Conservation (phyloP, 2,113 vertebrate species). For the Pluvialis apricaria region DNA sequence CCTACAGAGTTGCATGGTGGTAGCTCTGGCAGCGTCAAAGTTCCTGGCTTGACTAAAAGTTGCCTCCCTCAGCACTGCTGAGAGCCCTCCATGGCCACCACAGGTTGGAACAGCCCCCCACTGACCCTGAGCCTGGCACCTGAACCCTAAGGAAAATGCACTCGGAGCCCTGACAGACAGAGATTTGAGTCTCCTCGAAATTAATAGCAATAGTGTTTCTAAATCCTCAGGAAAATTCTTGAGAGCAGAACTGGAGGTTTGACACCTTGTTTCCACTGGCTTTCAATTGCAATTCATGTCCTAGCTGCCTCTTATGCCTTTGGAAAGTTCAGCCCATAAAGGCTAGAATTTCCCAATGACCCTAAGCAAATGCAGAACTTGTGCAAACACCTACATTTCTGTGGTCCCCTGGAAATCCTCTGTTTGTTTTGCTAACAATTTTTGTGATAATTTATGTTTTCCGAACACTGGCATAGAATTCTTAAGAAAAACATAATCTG, state of each 20-base stretch:
- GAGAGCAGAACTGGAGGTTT: background rate
- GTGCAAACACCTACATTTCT: constrained; percentile 27
- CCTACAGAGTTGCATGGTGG: background rate
- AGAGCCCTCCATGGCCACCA: background rate
- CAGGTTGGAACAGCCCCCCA: background rate
- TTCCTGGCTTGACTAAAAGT: background rate
- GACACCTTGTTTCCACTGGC: background rate
- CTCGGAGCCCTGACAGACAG: background rate
- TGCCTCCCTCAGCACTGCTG: background rate
- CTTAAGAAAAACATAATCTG: constrained; percentile 32
- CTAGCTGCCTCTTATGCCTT: background rate
- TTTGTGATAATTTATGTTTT: constrained; percentile 49
- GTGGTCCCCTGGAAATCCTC: constrained; percentile 1
- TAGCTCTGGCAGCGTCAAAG: background rate
- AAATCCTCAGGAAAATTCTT: background rate
- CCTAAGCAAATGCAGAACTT: background rate
- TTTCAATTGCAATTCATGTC: background rate
- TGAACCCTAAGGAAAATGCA: background rate
- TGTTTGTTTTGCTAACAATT: constrained; percentile 47
- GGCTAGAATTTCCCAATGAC: background rate
- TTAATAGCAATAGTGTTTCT: background rate
- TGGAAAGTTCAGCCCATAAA: background rate
- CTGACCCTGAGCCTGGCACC: background rate
- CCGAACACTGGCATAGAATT: background rate
- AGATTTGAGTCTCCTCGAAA: background rate